Evolutionary conservation across 2,797 vertebrate genomes (phyloP), one percentile per base, ranked within the genome.

Genomic region (Phalanger gymnotis): DNA sequence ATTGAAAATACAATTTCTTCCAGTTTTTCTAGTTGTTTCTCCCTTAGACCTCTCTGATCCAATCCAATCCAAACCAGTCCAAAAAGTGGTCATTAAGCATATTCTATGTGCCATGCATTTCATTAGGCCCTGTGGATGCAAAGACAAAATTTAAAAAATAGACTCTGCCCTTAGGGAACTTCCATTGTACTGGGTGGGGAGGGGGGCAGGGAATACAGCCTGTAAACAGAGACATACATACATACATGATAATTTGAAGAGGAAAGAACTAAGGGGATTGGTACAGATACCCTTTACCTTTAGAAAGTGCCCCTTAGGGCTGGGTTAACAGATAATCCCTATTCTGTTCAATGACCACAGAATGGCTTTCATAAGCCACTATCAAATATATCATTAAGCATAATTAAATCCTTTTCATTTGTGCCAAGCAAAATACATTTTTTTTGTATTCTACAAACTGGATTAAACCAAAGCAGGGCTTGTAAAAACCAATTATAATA

Each of bases 351-450:
- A 93, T 90, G 94, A 92, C 90, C 81, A 92, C 51, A 93, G 61
- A 91, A 91, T 96, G 53, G 90, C 61, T 95, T 90, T 96, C 92
- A 95, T 93, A 92, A 95, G 51, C 31, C 73, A 53, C 95, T 93
- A 57, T 93, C 92, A 95, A 93, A 16, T 92, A 27, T 93, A 16
- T 95, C 73, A 91, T 92, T 96, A 94, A 96, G 22, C 92, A 93
- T 92, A 51, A 94, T 57, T 93, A 93, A 92, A 93, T 92, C 90
- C n/a, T 92, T 95, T 96, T 96, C 87, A 57, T 92, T 94, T 93
- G 51, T 90, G 51, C 53, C 87, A 94, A 52, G 66, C 87, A 73
- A 92, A 56, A 53, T 90, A 53, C 28, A n/a, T 66, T 66, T 66
- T 73, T 97, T 96, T 94, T 94, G 27, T 53, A 66, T 95, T 92